Conservation (phyloP, 2,797 vertebrate species). For the Neomorphus geoffroyi region DNA sequence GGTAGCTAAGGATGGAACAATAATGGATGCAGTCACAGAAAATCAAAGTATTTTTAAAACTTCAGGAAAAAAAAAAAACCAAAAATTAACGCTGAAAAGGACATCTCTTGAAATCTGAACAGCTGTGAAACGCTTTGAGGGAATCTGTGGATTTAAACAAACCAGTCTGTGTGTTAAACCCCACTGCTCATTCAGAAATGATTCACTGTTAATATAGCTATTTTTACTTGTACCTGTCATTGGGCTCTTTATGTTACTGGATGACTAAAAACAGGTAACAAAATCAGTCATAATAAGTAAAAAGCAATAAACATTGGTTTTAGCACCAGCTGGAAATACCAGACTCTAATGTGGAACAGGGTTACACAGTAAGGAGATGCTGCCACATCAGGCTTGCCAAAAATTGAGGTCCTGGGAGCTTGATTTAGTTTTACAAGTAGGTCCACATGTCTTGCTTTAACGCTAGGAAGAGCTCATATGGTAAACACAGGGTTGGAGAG, state of each 20-base stretch:
- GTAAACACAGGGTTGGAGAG: not conserved
- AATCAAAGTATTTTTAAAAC: not conserved
- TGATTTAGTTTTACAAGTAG: not conserved
- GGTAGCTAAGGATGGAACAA: not conserved
- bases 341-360: not conserved
- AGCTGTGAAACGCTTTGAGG: not conserved
- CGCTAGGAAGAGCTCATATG: not conserved
- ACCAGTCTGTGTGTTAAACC: not conserved
- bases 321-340: not conserved
- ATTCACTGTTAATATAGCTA: not conserved
- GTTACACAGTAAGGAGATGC: not conserved
- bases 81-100: not conserved
- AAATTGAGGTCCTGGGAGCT: not conserved
- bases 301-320: not conserved
- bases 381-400: not conserved
- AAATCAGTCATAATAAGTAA: not conserved
- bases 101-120: not conserved
- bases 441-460: not conserved
- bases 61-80: fast-evolving
- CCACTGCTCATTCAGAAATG: not conserved
- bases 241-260: not conserved
- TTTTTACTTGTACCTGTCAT: not conserved
- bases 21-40: not conserved
- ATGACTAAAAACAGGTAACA: not conserved
- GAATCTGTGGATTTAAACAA: not conserved